phyloP scores from a whole-genome alignment of 2,888 invertebrate genomes.

The Meloe dianella region DNA sequence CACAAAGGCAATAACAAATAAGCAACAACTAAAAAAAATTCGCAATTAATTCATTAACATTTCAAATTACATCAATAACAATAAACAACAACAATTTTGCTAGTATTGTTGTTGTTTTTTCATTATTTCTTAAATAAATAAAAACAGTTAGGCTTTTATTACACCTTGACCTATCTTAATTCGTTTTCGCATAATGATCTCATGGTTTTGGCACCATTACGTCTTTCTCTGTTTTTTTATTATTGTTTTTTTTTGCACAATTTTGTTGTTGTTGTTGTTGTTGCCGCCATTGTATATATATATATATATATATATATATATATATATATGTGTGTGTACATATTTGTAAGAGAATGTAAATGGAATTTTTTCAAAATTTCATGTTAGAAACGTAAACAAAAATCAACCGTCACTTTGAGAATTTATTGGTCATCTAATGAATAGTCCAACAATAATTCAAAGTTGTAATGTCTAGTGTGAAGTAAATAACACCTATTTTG shows the following conservation, averaged over 20 bases:
- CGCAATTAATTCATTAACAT: slow-evolving; percentile 1
- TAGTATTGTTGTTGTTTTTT: background rate
- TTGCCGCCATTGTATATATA: too few relatives aligned
- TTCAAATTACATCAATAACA: background rate
- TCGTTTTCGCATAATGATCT: slow-evolving; percentile 14
- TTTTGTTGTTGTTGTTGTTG: too few relatives aligned
- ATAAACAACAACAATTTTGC: background rate
- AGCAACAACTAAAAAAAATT: background rate
- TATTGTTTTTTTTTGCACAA: slow-evolving; percentile 10
- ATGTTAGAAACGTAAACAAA: background rate
- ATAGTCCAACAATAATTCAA: too few relatives aligned
- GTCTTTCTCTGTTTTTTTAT: slow-evolving; percentile 11
- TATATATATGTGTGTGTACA: background rate
- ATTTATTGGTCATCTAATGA: background rate
- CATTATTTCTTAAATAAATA: background rate
- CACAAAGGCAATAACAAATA: background rate
- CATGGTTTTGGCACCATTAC: slow-evolving; percentile 9
- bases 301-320: too few relatives aligned
- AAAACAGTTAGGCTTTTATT: slow-evolving; percentile 12
- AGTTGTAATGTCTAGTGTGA: too few relatives aligned
- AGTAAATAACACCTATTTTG: too few relatives aligned
- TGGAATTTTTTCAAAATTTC: background rate
- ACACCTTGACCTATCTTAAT: slow-evolving; percentile 15
- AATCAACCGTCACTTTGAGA: too few relatives aligned
- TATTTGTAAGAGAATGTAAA: background rate